Percentiles rank a stretch among this genome's conserved stretches.
Evolutionary conservation across 1,140 invertebrate species (phyloP).

Genomic region (Drosophila orosa): DNA sequence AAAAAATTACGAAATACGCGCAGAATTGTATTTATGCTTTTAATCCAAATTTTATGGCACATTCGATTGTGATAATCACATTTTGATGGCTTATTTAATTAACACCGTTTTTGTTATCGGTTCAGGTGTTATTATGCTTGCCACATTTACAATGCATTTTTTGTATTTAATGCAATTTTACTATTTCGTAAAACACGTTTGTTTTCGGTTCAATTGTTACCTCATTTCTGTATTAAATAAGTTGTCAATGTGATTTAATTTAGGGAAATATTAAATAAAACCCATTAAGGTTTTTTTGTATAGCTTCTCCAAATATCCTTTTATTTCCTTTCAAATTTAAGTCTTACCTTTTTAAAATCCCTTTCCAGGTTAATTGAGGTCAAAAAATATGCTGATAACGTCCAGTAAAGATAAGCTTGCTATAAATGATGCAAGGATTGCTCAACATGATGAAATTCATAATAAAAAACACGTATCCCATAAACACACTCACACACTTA

Average conservation of each 20-base stretch:
- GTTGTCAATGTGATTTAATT: not conserved
- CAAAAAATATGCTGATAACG: slow-evolving; percentile 19
- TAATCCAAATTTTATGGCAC: slow-evolving; percentile 29
- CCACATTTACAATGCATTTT: not conserved
- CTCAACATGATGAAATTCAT: slow-evolving; percentile 71
- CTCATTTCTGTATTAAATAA: not conserved
- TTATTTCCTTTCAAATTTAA: not conserved
- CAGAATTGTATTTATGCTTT: slow-evolving; percentile 21
- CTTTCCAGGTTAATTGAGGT: slow-evolving; percentile 22
- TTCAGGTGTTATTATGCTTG: slow-evolving; percentile 6
- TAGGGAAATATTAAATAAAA: not conserved
- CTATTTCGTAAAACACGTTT: not conserved
- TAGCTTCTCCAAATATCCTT: not conserved
- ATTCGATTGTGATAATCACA: slow-evolving; percentile 19
- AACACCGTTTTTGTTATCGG: slow-evolving; percentile 7
- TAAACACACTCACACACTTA: slow-evolving; percentile 5
- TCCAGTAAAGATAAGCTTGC: slow-evolving; percentile 17
- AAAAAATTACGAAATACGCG: slow-evolving; percentile 34
- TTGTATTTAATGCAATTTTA: not conserved
- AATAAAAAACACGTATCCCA: slow-evolving; percentile 12
- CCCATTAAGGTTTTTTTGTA: too few species aligned
- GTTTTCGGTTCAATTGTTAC: not conserved
- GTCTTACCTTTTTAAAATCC: not conserved
- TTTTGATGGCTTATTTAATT: slow-evolving; percentile 4
- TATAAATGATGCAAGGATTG: slow-evolving; percentile 62